Base-by-base conservation (phyloP, 1,140 invertebrate species). In the Dinothrombium tinctorium region DNA sequence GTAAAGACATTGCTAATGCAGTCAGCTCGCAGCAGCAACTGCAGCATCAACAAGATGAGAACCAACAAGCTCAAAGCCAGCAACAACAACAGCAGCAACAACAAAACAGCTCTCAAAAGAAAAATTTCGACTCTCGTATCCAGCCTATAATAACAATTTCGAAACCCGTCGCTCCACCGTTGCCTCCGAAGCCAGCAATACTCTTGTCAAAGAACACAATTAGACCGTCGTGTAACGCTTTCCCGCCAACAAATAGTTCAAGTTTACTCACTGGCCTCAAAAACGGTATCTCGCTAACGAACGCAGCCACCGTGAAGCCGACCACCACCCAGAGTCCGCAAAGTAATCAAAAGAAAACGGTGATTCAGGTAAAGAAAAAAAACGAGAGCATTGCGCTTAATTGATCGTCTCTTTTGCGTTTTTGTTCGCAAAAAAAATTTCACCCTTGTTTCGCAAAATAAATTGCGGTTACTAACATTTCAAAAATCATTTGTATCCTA, bases 301-400 rank as follows among this genome's bases (percentile, higher is more conserved):
- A 54, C 50, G 24, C 42, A 42, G 37, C 29, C 14, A 19, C 25
- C 46, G 69, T 72, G 45, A 67, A 71, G 19, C 31, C 26, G 17
- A 43, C 51, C 76, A 77, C 44, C 20, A 51, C 41, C 45, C 47
- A 45, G 24, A 56, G 49, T 43, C 53, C 47, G 36, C 54, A 37
- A 25, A 33, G 8, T 22, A 41, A 31, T 31, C 39, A 41, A 26
- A 51, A 60, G 48, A 60, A 66, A 65, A 92, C 86, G 17, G 82
- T 96, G 21, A 92, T 96, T 54, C 89, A 96, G 64, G 39, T 41
- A 14, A 32, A 15, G n/a, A 28, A 28, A 28, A 7, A 28, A 9
- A 9, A 9, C 26, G n/a, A n/a, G n/a, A n/a, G n/a, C n/a, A n/a
- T n/a, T n/a, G n/a, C n/a, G n/a, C n/a, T n/a, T n/a, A n/a, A n/a